Percentiles rank a stretch among this genome's conserved stretches.
phyloP scores from a whole-genome alignment of 2,797 vertebrate genomes.

The Clamator glandarius region DNA sequence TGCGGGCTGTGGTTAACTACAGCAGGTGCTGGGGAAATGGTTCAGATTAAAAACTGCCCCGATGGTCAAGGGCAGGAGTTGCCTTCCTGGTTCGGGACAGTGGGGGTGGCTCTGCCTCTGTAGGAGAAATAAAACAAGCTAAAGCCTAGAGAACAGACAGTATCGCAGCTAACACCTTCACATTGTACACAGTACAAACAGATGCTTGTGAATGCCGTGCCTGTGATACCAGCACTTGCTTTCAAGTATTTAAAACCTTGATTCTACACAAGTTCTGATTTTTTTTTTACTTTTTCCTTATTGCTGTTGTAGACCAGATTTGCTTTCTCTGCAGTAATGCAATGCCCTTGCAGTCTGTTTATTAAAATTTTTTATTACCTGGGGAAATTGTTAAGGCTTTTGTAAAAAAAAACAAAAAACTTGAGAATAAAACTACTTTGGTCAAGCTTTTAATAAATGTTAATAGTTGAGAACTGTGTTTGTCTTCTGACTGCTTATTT shows the following conservation, averaged over 20 bases:
- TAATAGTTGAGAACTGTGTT: constrained; percentile 39
- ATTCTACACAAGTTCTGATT: not conserved
- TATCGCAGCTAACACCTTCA: not conserved
- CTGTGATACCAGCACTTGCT: not conserved
- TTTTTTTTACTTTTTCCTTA: not conserved
- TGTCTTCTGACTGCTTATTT: constrained; percentile 53
- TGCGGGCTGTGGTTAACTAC: accelerated
- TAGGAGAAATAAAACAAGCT: accelerated
- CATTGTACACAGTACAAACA: accelerated
- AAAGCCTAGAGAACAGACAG: not conserved
- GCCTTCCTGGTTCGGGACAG: accelerated
- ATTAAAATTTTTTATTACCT: constrained; percentile 10
- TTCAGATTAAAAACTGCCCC: accelerated
- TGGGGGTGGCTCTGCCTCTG: not conserved
- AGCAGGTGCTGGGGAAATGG: not conserved
- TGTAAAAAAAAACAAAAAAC: constrained; percentile 53
- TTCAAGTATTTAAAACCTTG: not conserved
- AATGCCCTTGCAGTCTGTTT: not conserved
- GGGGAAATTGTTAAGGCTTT: too few relatives aligned
- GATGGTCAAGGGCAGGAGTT: accelerated
- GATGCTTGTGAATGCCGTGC: not conserved
- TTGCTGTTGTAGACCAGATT: not conserved
- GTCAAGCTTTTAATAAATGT: constrained; percentile 63
- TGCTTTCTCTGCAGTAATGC: constrained; percentile 31
- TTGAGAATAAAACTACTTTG: constrained; percentile 6